Base-by-base conservation (phyloP, 2,113 vertebrate genomes). In the Calidris pygmaea region DNA sequence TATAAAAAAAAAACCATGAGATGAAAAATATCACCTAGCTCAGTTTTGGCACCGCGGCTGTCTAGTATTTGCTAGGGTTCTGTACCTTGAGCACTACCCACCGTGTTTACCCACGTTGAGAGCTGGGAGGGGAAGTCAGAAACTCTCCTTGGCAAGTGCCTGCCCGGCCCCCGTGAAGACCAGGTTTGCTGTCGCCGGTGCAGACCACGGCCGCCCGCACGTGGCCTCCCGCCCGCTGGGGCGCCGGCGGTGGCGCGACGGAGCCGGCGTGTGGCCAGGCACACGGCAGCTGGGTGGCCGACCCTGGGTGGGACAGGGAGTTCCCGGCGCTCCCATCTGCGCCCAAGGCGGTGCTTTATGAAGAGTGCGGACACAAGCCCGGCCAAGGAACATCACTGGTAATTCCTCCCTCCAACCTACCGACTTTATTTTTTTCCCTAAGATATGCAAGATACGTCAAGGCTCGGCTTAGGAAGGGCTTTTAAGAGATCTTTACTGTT, bases 401-500 rank as follows among this genome's bases (percentile, higher is more conserved):
- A 94, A 93, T 94, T 91, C 71, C 48, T 89, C 56, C n/a, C 55
- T 75, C 79, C 67, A 78, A 78, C 56, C 53, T 77, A 94, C 45
- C 68, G 34, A 32, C 63, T 83, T 90, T 62, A 70, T 85, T 90
- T 83, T 85, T 72, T 94, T 32, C 53, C 77, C 55, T 75, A 72
- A 83, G 72, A 93, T 91, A 95, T 77, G 66, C 50, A 83, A 90
- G 88, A 74, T 87, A 94, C 59, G 1, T 89, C 95, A 85, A 95
- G 76, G 53, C 45, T 68, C 24, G 0, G 82, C 30, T 96, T 93
- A 95, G 74, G 78, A 93, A 93, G n/a, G 72, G 73, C 59, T 95
- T 96, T 94, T 88, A 94, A 91, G 91, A 85, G 90, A 91, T 93
- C 94, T 96, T 95, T 96, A 53, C 87, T 80, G 55, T 80, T 87